Conservation (phyloP, 2,113 vertebrate genomes). For the Psettodes erumei region DNA sequence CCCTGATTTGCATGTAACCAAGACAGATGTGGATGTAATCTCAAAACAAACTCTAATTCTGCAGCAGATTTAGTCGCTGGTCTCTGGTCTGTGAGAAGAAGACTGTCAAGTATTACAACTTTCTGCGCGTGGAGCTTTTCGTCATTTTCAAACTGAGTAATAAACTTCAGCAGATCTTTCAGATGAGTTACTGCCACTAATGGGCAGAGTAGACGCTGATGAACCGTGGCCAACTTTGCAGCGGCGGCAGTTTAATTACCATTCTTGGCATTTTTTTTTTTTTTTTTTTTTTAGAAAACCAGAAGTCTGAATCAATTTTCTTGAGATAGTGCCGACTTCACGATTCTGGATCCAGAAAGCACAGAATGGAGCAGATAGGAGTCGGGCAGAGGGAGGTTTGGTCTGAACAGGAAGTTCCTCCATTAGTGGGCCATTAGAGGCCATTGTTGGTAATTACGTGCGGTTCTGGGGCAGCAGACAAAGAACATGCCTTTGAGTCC, state of each 20-base stretch:
- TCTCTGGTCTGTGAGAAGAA: too few species aligned
- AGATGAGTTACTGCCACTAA: not conserved
- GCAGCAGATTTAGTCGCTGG: too few species aligned
- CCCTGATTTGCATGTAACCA: too few species aligned
- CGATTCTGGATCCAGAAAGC: not conserved
- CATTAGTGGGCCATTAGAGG: conserved; percentile 24
- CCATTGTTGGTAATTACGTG: not conserved
- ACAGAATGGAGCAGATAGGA: conserved; percentile 1
- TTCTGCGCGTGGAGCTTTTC: too few species aligned
- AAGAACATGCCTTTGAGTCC: not conserved
- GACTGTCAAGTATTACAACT: too few species aligned
- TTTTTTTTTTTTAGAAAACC: too few species aligned
- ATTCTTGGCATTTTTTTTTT: not conserved
- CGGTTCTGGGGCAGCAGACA: not conserved
- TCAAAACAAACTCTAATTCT: too few species aligned
- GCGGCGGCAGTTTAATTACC: not conserved
- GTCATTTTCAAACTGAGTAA: too few species aligned
- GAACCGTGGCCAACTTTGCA: not conserved
- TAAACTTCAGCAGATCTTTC: too few species aligned
- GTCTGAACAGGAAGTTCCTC: conserved; percentile 23
- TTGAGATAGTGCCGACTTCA: too few species aligned
- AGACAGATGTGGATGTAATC: too few species aligned
- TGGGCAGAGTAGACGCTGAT: not conserved
- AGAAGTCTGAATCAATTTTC: too few species aligned
- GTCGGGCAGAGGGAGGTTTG: not conserved